Evolutionary conservation across 1,140 invertebrate species (phyloP), one percentile per base, ranked within the genome.

Genomic region (Pseudomyrmex concolor): DNA sequence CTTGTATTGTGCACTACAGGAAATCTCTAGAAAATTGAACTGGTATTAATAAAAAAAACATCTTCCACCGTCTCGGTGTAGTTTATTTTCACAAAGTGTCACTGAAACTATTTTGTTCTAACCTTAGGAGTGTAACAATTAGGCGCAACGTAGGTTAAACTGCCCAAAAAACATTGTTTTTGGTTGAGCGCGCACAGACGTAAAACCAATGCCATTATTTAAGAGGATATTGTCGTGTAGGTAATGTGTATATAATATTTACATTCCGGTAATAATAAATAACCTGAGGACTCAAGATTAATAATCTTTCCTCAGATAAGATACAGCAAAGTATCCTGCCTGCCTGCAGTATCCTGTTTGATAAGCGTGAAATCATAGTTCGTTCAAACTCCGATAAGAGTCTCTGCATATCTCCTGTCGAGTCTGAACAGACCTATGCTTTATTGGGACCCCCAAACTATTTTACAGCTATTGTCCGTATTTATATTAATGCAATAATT

Each of bases 181-280:
- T 51, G 55, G 17, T 22, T 48, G 8, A 59, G 66, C 13, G 67
- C 51, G 17, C 17, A 83, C 13, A 19, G 9, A 51, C 50, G 78
- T 72, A 89, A 72, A 25, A 89, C 19, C 17, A 76, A 55, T 34
- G 62, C 13, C 90, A 90, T 90, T 34, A 51, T 55, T 85, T 60
- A 50, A 50, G 1, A 57, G 25, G 43, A 15, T 59, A 67, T 34
- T 34, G 34, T 7, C 5, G 5, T 34, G 34, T 34, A 1, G 34
- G 0, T 50, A 10, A 9, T 60, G 8, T 25, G 19, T 60, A 60
- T 10, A 60, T 22, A 50, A 10, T 51, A 13, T 51, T 51, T 51
- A 34, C 34, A 34, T 34, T 34, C 34, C 34, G 34, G 34, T 34
- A 7, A 7, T 34, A 34, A 34, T 34, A 5, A 34, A 34, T 34